Evolutionary conservation across 2,888 invertebrate genomes (phyloP).

Genomic region (Caenorhabditis zanzibari): DNA sequence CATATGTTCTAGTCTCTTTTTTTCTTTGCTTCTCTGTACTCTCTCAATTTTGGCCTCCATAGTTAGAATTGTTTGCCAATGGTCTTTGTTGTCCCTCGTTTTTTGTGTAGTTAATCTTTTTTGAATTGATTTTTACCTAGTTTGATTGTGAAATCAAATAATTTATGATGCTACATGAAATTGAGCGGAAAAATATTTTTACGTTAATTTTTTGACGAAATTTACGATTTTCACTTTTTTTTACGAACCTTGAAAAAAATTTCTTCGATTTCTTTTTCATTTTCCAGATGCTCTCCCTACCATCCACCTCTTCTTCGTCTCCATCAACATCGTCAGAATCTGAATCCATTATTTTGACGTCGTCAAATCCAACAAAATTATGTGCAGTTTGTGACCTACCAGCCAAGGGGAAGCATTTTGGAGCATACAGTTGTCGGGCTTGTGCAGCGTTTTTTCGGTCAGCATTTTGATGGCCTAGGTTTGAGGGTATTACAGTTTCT

Average conservation of each 20-base stretch:
- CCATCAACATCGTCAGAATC: neutral
- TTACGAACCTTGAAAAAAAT: too few species aligned
- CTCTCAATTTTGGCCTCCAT: neutral
- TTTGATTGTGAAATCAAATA: neutral
- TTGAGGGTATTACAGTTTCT: neutral
- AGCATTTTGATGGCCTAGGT: neutral
- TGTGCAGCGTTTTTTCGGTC: constrained; percentile 66
- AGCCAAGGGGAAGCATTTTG: constrained; percentile 48
- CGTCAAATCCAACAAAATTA: neutral
- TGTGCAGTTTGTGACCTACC: constrained; percentile 56
- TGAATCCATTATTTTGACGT: neutral
- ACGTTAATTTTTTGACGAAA: too few species aligned
- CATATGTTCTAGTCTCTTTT: neutral
- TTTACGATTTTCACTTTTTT: too few species aligned
- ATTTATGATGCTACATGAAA: too few species aligned
- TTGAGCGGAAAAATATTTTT: too few species aligned
- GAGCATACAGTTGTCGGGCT: constrained; percentile 52
- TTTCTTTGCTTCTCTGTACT: neutral
- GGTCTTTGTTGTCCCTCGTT: neutral
- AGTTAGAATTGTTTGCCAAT: neutral
- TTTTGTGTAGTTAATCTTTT: neutral
- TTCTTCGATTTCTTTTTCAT: neutral
- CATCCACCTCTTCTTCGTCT: neutral
- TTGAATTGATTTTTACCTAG: too few species aligned
- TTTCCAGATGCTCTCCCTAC: constrained; percentile 12